These are phyloP conservation scores for Vanessa tameamea DNA, from an alignment of 1,140 invertebrate genomes.

Conservation along the genomic window DNA sequence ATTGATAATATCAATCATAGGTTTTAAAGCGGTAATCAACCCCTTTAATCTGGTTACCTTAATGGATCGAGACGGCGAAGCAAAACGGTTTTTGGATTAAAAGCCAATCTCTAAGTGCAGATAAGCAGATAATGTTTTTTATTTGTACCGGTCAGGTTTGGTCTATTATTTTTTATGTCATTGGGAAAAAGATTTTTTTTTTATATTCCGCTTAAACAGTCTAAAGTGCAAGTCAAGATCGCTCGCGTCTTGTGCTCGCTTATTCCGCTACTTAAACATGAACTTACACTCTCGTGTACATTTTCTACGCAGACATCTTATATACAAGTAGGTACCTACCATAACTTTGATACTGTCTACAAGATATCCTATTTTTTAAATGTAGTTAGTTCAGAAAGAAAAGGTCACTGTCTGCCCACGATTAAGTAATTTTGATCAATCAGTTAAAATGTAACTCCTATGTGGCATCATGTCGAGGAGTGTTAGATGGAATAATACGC, in stretches of 20 bases:
- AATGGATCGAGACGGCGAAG: not conserved
- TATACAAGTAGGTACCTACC: not conserved
- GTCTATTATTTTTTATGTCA: no score
- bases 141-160: no score
- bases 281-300: slow-evolving; percentile 17
- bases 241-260: slow-evolving; percentile 19
- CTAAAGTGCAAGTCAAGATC: slow-evolving; percentile 13
- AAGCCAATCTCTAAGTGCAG: not conserved
- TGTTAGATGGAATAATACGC: no score
- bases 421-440: no score
- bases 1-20: not conserved
- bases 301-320: slow-evolving; percentile 22
- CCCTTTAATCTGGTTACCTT: not conserved
- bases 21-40: not conserved
- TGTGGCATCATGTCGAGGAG: no score
- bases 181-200: not conserved
- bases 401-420: no score
- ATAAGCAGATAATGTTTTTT: not conserved
- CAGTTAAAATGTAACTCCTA: no score
- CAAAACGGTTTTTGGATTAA: slow-evolving; percentile 2
- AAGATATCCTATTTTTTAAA: no score
- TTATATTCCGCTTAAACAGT: not conserved
- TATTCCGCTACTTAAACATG: slow-evolving; percentile 30
- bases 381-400: no score
- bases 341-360: not conserved